Percentiles rank a stretch among this genome's conserved stretches.
These are phyloP conservation scores for Aldabrachelys gigantea DNA, from an alignment of 2,113 vertebrate genomes.

Conservation along the genomic window DNA sequence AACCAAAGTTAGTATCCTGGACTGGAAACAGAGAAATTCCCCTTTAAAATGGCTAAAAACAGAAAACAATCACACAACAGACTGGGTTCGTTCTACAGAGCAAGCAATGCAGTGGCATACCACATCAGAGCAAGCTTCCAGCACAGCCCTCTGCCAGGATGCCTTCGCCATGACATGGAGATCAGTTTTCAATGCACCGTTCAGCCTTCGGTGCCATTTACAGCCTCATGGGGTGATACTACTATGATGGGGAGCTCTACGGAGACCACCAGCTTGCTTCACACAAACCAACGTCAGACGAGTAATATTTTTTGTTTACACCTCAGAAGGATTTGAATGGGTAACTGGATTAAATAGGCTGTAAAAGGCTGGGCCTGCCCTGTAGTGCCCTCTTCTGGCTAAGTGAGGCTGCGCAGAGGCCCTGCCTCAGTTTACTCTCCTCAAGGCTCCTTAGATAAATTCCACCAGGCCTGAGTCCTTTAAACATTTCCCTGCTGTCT, in stretches of 20 bases:
- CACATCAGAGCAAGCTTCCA: neutral
- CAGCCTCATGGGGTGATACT: neutral
- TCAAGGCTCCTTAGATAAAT: neutral
- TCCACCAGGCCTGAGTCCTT: neutral
- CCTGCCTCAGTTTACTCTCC: neutral
- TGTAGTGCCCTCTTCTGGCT: neutral
- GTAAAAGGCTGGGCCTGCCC: neutral
- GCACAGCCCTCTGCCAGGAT: neutral
- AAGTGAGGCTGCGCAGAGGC: neutral
- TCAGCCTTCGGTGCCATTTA: neutral
- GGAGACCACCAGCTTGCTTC: neutral
- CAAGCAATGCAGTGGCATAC: neutral
- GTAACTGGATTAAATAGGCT: neutral
- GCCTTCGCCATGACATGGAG: neutral
- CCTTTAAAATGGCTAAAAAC: constrained; percentile 51
- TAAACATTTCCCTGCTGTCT: neutral
- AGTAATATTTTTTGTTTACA: neutral
- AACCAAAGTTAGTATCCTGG: constrained; percentile 33
- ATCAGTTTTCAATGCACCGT: neutral
- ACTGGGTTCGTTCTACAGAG: constrained; percentile 49
- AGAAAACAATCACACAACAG: constrained; percentile 13
- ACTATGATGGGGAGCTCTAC: neutral
- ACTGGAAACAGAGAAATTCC: constrained; percentile 31
- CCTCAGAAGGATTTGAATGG: neutral
- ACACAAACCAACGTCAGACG: neutral